Percentiles rank a stretch among this genome's conserved stretches.
These are phyloP conservation scores for Eulemur mongoz DNA, from an alignment of 2,797 vertebrate genomes.

Conservation along the genomic window DNA sequence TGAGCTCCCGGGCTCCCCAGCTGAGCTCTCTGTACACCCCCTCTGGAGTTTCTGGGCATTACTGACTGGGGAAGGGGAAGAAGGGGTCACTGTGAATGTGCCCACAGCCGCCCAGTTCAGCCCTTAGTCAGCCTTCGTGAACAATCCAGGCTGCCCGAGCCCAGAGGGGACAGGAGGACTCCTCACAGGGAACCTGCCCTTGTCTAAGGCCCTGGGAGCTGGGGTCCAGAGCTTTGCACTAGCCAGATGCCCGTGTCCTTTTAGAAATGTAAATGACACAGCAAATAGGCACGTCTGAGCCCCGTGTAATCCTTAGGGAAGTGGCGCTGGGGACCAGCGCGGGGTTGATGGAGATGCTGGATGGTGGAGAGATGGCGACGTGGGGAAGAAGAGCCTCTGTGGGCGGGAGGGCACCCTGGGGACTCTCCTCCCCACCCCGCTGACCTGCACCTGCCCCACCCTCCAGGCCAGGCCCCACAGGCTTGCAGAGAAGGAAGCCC, in stretches of 20 bases:
- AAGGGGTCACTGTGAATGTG: background rate
- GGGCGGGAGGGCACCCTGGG: background rate
- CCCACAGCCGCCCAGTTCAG: background rate
- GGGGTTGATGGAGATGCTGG: background rate
- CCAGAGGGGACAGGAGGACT: background rate
- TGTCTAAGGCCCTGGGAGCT: background rate
- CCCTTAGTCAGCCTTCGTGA: background rate
- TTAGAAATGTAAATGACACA: constrained; percentile 42
- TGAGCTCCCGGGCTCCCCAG: background rate
- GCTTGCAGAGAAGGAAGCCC: background rate
- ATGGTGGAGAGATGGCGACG: no score
- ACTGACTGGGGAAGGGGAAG: background rate
- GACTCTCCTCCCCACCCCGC: background rate
- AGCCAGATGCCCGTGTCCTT: background rate
- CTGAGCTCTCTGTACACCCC: background rate
- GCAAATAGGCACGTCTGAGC: constrained; percentile 68
- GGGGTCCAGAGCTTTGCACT: background rate
- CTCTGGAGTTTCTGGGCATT: background rate
- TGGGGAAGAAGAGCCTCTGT: background rate
- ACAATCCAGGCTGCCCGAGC: background rate
- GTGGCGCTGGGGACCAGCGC: background rate
- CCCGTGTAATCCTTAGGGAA: constrained; percentile 55
- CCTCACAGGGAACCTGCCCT: background rate
- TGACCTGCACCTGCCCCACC: background rate
- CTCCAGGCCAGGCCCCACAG: background rate